Evolutionary conservation across 2,888 invertebrate species (phyloP), one percentile per base, ranked within the genome.

Genomic region (Incurvaria masculella): DNA sequence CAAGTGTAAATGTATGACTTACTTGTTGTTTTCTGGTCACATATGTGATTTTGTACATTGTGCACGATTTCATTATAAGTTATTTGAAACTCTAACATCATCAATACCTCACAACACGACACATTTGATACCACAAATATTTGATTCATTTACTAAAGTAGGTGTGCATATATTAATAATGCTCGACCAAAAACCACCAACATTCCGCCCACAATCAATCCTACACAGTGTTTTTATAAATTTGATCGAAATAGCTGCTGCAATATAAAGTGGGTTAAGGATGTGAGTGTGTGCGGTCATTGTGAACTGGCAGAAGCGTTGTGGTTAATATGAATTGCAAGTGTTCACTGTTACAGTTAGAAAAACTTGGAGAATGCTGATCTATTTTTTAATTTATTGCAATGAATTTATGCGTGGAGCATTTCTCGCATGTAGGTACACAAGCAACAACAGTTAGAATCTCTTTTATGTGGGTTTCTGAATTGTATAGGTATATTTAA

Each of bases 11-110:
- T n/a, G n/a, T n/a, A n/a, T 33, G 14, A 21, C 19, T 56, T 72
- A 76, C 76, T 73, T 75, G 68, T 55, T 72, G 68, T 56, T 67
- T 74, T 56, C 64, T 66, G 52, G 74, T 59, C 58, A 75, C 73
- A 59, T 78, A 78, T 46, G 76, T 76, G 56, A 78, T 78, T 66
- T 74, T 78, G 62, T 71, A 76, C 74, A 73, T 75, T 55, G 72
- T 64, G 59, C 69, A 68, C 58, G 69, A 68, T 68, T 65, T 73
- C 76, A 78, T 76, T 52, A 54, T 66, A 11, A 4, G 8, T 33
- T 14, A 10, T 5, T 33, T 14, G 8, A 14, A 33, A 14, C 14
- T 33, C 4, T 33, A 14, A n/a, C n/a, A n/a, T 33, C 33, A 33
- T n/a, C 14, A 8, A 23, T 33, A 14, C 4, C 11, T 33, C 11